A percentile compares a stretch with the other conserved stretches of the same genome.
phyloP scores from a whole-genome alignment of 2,888 invertebrate species.

The Cryptophagus acutangulus region DNA sequence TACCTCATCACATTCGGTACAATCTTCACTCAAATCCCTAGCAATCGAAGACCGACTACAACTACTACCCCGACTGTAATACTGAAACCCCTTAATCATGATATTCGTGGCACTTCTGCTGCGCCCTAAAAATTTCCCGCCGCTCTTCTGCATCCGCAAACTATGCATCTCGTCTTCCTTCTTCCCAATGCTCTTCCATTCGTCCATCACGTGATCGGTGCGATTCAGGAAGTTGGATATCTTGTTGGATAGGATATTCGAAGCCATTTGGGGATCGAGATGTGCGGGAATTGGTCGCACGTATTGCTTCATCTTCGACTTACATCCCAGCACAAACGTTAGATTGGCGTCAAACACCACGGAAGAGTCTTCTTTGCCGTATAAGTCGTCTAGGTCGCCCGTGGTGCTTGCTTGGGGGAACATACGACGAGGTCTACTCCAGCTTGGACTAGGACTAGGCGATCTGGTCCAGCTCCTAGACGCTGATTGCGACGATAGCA shows the following conservation, averaged over 20 bases:
- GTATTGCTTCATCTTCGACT: constrained; percentile 62
- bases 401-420: constrained; percentile 61
- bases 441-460: constrained; percentile 26
- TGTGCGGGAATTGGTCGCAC: constrained; percentile 72
- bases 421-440: constrained; percentile 54
- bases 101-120: constrained; percentile 77
- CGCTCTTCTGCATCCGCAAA: constrained; percentile 31
- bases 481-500: constrained; percentile 29
- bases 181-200: constrained; percentile 71
- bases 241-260: constrained; percentile 68
- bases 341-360: constrained; percentile 79
- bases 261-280: constrained; percentile 70
- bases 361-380: constrained; percentile 66
- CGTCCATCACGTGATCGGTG: constrained; percentile 85
- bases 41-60: constrained; percentile 48
- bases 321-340: constrained; percentile 71
- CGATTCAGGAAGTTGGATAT: constrained; percentile 75
- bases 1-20: constrained; percentile 63
- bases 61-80: constrained; percentile 59
- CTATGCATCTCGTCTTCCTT: constrained; percentile 47
- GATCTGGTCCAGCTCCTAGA: constrained; percentile 27
- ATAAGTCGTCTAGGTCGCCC: constrained; percentile 52
- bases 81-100: constrained; percentile 75
- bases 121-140: constrained; percentile 51
- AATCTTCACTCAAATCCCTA: constrained; percentile 53